Conservation (phyloP, 1,140 invertebrate species). For the Solenopsis invicta region DNA sequence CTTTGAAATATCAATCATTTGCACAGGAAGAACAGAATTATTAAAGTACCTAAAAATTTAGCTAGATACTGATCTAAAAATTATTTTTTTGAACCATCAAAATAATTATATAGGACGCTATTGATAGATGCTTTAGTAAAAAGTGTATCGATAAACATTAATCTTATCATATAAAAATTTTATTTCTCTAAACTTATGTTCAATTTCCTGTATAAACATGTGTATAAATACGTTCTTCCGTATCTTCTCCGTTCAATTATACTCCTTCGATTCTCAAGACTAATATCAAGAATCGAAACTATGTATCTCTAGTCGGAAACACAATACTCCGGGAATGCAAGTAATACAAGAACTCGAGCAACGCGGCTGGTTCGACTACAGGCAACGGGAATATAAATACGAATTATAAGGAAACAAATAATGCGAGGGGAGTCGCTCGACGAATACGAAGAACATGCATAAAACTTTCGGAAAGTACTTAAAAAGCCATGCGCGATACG, state of each 20-base stretch:
- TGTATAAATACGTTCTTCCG: background rate
- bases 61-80: too few species aligned
- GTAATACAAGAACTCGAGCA: slow-evolving; percentile 29
- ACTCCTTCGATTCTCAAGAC: background rate
- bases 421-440: slow-evolving; percentile 1
- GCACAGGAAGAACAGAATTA: too few species aligned
- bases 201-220: too few species aligned
- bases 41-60: too few species aligned
- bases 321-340: slow-evolving; percentile 22
- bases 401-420: slow-evolving; percentile 49
- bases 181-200: background rate
- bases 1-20: background rate
- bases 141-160: background rate
- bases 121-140: too few species aligned
- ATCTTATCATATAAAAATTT: background rate
- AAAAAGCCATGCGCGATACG: slow-evolving; percentile 6
- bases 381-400: slow-evolving; percentile 37
- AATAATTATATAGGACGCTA: too few species aligned
- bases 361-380: background rate
- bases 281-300: slow-evolving; percentile 12
- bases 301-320: background rate
- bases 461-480: slow-evolving; percentile 33
- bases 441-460: slow-evolving; percentile 34
- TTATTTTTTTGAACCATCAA: too few species aligned
- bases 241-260: slow-evolving; percentile 1